A percentile compares a stretch with the other conserved stretches of the same genome.
Conservation (phyloP, 1,140 invertebrate genomes). For the Drosophila elegans region DNA sequence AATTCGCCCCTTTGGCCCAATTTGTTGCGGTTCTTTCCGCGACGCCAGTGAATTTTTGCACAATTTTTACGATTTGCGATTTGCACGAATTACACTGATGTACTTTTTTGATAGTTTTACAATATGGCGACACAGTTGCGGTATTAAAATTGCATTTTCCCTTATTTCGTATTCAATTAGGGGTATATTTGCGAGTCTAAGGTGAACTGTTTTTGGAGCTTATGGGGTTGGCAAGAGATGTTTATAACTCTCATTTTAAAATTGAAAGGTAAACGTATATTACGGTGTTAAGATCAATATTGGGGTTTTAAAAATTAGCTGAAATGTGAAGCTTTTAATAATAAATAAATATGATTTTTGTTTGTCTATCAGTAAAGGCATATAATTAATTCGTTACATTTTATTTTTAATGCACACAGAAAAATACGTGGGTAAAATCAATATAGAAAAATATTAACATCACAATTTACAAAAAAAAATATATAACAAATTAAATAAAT, state of each 20-base stretch:
- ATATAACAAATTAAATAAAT: too few relatives aligned
- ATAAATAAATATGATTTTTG: background rate
- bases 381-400: too few relatives aligned
- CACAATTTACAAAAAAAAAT: too few relatives aligned
- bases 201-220: background rate
- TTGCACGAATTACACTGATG: constrained; percentile 73
- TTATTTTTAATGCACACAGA: too few relatives aligned
- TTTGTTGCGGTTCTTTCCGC: constrained; percentile 74
- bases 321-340: too few relatives aligned
- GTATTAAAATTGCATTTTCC: constrained; percentile 66
- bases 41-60: constrained; percentile 52
- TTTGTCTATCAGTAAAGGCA: too few relatives aligned
- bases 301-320: too few relatives aligned
- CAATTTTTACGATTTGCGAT: constrained; percentile 77
- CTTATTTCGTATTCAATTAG: constrained; percentile 47
- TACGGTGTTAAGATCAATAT: background rate
- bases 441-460: too few relatives aligned
- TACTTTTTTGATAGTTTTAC: constrained; percentile 76
- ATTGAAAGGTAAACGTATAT: background rate
- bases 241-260: background rate
- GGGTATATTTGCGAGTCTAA: background rate
- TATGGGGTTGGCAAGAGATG: background rate
- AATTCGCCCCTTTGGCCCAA: constrained; percentile 66
- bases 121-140: constrained; percentile 66
- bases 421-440: too few relatives aligned